These are phyloP conservation scores for Drosophila kuntzei DNA, from an alignment of 2,888 invertebrate genomes.

Conservation along the genomic window DNA sequence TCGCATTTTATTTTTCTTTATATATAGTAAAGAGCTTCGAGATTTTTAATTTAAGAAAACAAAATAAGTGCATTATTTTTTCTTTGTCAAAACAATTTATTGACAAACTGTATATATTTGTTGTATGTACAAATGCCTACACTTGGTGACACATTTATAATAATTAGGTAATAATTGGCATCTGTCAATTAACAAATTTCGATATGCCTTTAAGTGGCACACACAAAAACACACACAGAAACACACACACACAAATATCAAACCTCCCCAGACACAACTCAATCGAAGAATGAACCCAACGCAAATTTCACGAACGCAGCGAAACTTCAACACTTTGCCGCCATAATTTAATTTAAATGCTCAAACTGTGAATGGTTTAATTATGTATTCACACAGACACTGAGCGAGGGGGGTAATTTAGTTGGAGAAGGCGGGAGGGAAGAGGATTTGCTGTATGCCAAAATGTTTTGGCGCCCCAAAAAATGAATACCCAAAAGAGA, in stretches of 20 bases:
- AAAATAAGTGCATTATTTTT: not conserved
- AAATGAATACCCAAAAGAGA: slow-evolving; percentile 42
- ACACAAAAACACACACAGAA: slow-evolving; percentile 12
- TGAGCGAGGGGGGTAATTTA: slow-evolving; percentile 22
- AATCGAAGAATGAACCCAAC: not conserved
- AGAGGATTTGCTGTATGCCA: slow-evolving; percentile 37
- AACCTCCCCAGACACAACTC: not conserved
- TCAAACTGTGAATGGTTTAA: slow-evolving; percentile 78
- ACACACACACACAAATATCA: slow-evolving; percentile 2
- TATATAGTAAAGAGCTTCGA: too few species aligned
- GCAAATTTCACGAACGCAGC: slow-evolving; percentile 6
- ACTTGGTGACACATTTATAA: slow-evolving; percentile 62
- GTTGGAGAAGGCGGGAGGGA: slow-evolving; percentile 3
- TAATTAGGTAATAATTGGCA: slow-evolving; percentile 79
- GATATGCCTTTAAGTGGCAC: slow-evolving; percentile 67
- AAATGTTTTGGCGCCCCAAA: slow-evolving; percentile 55
- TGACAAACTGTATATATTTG: not conserved
- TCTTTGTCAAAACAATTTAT: not conserved
- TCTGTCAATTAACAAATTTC: slow-evolving; percentile 73
- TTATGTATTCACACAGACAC: slow-evolving; percentile 69
- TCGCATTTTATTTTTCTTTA: too few species aligned
- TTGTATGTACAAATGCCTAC: not conserved
- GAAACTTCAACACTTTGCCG: slow-evolving; percentile 55
- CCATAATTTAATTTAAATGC: slow-evolving; percentile 80
- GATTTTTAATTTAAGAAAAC: too few species aligned